Percentiles rank a stretch among this genome's conserved stretches.
Conservation (phyloP, 53 echinoderm and acorn worm genomes). For the Patiria pectinifera region DNA sequence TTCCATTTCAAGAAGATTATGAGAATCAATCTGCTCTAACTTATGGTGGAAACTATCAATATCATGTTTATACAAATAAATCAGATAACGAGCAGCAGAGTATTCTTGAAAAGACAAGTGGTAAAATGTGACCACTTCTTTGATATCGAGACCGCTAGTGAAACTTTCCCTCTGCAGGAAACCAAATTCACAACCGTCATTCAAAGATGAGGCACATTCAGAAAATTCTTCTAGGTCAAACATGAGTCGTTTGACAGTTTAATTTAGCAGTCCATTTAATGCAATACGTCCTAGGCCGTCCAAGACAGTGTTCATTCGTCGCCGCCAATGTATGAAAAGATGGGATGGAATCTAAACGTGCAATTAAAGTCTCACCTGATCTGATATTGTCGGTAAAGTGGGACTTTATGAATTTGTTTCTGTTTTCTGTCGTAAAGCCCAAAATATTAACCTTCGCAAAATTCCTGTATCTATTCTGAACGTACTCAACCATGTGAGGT, state of each 20-base stretch:
- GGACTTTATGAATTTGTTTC: background rate
- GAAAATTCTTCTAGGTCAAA: background rate
- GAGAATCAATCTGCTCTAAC: background rate
- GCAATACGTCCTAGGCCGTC: conserved; percentile 3
- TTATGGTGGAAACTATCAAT: background rate
- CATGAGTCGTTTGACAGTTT: background rate
- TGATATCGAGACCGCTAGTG: background rate
- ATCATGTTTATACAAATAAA: background rate
- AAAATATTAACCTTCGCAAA: background rate
- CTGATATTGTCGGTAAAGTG: background rate
- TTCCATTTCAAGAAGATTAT: conserved; percentile 14
- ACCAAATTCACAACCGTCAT: background rate
- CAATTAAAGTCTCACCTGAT: background rate
- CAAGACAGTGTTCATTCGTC: background rate
- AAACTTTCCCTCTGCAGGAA: conserved; percentile 5
- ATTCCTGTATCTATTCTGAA: background rate
- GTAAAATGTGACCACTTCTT: background rate
- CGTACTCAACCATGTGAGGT: background rate
- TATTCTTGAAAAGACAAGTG: conserved; percentile 30
- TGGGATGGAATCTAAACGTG: background rate
- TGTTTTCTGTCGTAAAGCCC: background rate
- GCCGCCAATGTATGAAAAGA: background rate
- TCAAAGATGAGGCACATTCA: background rate
- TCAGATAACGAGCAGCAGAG: background rate
- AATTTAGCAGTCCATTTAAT: background rate